Base-by-base conservation (phyloP, 2,797 vertebrate genomes). In the Merluccius polli region DNA sequence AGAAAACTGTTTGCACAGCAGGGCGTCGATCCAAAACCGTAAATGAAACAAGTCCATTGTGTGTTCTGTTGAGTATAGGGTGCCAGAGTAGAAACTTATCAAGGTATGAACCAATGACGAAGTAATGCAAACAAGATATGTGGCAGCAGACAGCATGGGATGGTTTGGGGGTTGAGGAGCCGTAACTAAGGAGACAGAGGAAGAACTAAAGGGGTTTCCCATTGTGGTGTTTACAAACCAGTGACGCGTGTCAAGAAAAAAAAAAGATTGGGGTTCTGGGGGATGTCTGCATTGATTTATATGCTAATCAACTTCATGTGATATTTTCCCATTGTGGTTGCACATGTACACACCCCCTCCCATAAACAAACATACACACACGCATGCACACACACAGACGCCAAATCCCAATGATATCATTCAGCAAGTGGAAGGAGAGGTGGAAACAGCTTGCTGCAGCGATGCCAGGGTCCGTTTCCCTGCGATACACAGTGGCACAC, bases 271-370 rank as follows among this genome's bases (percentile, higher is more conserved):
- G 79, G 85, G 82, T 82, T 73, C 48, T 73, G 31, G 65, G 35
- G 69, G 15, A 36, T 83, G 38, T 78, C 81, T 77, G 48, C 81
- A 77, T 87, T 35, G 38, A 84, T 87, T 81, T 79, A 86, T 88
- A 76, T 87, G 80, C 74, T 88, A 83, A 89, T 88, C 85, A 88
- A 79, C 83, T 89, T 83, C 88, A 89, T 84, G 83, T 92, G 87
- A 90, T 78, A 74, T 79, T 82, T 75, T 83, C 59, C 82, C 79
- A 44, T 77, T 85, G 84, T 79, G 78, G 78, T 76, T 82, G 82
- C 81, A 84, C 30, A 69, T 32, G 67, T 31, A 21, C 29, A 69
- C 67, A 21, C 16, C 7, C 67, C 29, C 27, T 30, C 30, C 12
- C 67, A 69, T 69, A 7, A 30, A 32, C 67, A 69, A 30, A 30